Evolutionary conservation across 2,888 invertebrate genomes (phyloP).

Genomic region (Orthosia incerta): DNA sequence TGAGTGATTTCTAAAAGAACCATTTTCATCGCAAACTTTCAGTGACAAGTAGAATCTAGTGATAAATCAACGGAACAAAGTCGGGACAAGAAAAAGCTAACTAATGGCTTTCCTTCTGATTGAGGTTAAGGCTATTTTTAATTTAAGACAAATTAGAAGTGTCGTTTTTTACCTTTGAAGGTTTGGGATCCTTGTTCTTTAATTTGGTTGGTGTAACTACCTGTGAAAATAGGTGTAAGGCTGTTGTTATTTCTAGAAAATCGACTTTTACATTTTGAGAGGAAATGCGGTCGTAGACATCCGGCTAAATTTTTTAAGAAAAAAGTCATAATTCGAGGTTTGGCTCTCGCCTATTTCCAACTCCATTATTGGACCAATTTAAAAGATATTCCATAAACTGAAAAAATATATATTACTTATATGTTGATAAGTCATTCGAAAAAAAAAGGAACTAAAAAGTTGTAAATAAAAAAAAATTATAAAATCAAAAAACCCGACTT

Average conservation of each 20-base stretch:
- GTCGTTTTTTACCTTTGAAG: conserved; percentile 18
- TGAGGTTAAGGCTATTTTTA: conserved; percentile 61
- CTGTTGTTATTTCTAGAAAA: not conserved
- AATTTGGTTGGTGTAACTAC: not conserved
- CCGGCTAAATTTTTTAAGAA: no score
- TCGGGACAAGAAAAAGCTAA: conserved; percentile 61
- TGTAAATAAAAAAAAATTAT: no score
- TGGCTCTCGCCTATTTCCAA: no score
- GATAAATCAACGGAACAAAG: conserved; percentile 65
- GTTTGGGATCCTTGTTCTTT: conserved; percentile 1
- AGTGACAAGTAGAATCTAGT: conserved; percentile 45
- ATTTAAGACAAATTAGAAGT: conserved; percentile 46
- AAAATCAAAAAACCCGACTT: no score
- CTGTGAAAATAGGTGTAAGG: not conserved
- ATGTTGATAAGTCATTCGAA: no score
- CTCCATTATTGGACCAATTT: no score
- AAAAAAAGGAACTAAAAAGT: no score
- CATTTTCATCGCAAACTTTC: conserved; percentile 46
- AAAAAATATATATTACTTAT: no score
- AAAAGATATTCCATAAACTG: no score
- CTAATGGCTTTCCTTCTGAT: conserved; percentile 63
- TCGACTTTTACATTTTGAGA: no score
- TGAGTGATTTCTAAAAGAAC: conserved; percentile 57
- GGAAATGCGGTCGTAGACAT: no score
- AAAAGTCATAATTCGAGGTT: no score